Conservation (phyloP, 2,113 vertebrate species). For the Colinus virginianus region DNA sequence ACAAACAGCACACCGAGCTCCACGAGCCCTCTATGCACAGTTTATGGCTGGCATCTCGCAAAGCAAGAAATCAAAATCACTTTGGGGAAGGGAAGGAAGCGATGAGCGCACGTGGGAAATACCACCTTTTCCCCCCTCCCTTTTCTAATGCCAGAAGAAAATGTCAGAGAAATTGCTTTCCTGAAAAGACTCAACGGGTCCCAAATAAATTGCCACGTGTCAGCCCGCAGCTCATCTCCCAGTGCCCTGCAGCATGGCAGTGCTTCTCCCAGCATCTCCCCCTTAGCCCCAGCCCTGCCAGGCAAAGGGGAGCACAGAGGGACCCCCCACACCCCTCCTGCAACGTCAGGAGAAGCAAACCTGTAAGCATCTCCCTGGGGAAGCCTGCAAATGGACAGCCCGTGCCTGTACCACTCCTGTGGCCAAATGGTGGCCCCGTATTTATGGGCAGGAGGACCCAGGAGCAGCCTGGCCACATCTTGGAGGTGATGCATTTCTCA, state of each 20-base stretch:
- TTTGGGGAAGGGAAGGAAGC: constrained; percentile 17
- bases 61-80: constrained; percentile 12
- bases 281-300: no score
- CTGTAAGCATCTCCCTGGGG: background rate
- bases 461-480: background rate
- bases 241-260: accelerated
- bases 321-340: accelerated
- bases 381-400: background rate
- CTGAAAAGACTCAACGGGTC: constrained; percentile 73
- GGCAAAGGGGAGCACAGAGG: background rate
- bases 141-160: constrained; percentile 80
- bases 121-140: background rate
- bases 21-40: background rate
- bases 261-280: background rate
- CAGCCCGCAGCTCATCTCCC: background rate
- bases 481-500: background rate
- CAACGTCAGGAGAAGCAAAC: background rate
- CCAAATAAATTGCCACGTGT: constrained; percentile 68
- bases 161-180: constrained; percentile 78
- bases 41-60: background rate
- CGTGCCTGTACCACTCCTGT: accelerated
- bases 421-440: background rate
- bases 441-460: background rate
- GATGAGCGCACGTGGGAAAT: background rate
- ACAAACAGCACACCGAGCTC: accelerated